Evolutionary conservation across 2,888 invertebrate genomes (phyloP).

Genomic region (Pyrocoelia pectoralis): DNA sequence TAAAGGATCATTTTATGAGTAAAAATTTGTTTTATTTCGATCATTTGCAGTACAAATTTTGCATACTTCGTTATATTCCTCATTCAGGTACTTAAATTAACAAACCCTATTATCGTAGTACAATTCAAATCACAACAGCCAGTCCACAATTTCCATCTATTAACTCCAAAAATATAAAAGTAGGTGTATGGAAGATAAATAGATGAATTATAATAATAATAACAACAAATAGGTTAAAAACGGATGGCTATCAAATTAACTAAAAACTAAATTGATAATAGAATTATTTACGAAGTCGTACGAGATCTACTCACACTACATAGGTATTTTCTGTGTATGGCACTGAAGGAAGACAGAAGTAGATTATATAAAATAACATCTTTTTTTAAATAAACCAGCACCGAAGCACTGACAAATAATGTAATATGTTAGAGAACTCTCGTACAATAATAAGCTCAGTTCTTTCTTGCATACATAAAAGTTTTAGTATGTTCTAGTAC

Average conservation of each 20-base stretch:
- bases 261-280: constrained; percentile 21
- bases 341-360: constrained; percentile 14
- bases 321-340: constrained; percentile 6
- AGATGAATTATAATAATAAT: constrained; percentile 14
- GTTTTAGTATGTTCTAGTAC: constrained; percentile 17
- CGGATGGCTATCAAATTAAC: constrained; percentile 23
- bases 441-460: constrained; percentile 21
- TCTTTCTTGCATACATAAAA: constrained; percentile 14
- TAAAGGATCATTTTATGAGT: constrained; percentile 17
- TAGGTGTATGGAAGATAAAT: constrained; percentile 18
- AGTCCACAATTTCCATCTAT: constrained; percentile 19
- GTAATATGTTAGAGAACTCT: neutral
- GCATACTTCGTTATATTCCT: constrained; percentile 16
- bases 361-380: neutral
- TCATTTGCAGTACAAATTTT: constrained; percentile 32
- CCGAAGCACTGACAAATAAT: constrained; percentile 1
- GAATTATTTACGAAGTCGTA: constrained; percentile 12
- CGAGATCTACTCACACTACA: constrained; percentile 12
- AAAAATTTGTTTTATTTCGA: constrained; percentile 29
- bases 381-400: constrained; percentile 12
- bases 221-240: constrained; percentile 16
- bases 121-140: constrained; percentile 21
- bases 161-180: constrained; percentile 22
- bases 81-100: constrained; percentile 32
- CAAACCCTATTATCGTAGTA: constrained; percentile 28